Percentiles rank a stretch among this genome's conserved stretches.
Evolutionary conservation across 1,140 invertebrate species (phyloP).

Genomic region (Drosophila navojoa): DNA sequence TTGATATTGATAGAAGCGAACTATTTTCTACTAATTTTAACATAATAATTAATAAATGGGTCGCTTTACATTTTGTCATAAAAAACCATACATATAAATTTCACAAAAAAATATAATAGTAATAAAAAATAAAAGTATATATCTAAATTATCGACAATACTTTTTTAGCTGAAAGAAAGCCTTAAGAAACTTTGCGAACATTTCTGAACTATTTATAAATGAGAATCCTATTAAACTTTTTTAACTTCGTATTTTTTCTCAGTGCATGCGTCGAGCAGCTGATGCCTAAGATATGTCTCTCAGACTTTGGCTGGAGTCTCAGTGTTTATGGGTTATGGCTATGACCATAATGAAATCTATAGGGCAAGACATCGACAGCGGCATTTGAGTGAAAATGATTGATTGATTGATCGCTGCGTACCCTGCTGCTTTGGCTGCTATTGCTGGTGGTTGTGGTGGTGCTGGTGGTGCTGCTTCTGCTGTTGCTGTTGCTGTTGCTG

Average conservation of each 20-base stretch:
- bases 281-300: constrained; percentile 11
- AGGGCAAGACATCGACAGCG: constrained; percentile 68
- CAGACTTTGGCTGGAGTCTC: constrained; percentile 13
- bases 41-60: not conserved
- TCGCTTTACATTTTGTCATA: no score
- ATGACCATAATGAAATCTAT: constrained; percentile 71
- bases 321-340: constrained; percentile 74
- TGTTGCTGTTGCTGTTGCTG: constrained; percentile 13
- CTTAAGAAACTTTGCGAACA: no score
- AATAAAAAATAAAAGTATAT: not conserved
- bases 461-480: constrained; percentile 5
- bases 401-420: constrained; percentile 70
- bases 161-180: no score
- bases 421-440: constrained; percentile 36
- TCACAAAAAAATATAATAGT: not conserved
- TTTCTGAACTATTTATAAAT: no score
- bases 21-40: no score
- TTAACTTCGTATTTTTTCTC: not conserved
- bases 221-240: no score
- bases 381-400: constrained; percentile 79
- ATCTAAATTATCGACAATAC: no score
- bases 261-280: constrained; percentile 15
- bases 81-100: no score
- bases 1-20: not conserved
- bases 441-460: constrained; percentile 15